Percentiles rank a stretch among this genome's conserved stretches.
Conservation (phyloP, 2,113 vertebrate species). For the Dromaius novaehollandiae region DNA sequence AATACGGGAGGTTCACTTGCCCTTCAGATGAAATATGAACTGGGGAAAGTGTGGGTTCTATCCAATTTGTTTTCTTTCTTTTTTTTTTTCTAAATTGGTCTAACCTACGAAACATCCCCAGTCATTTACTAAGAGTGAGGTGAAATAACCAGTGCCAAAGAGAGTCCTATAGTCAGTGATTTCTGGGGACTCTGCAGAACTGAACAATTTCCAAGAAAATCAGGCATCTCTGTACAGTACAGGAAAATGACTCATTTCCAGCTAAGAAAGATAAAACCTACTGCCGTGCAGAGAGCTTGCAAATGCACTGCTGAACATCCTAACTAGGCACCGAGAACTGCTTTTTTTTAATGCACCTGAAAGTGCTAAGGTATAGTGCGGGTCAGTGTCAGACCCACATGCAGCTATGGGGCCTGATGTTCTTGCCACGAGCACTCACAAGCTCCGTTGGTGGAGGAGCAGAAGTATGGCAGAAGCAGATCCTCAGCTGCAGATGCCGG, state of each 20-base stretch:
- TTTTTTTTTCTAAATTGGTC: background rate
- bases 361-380: background rate
- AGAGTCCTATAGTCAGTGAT: background rate
- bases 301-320: conserved; percentile 12
- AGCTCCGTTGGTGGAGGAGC: background rate
- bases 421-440: background rate
- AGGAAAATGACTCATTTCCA: conserved; percentile 58
- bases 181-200: conserved; percentile 28
- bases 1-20: background rate
- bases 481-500: background rate
- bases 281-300: conserved; percentile 12
- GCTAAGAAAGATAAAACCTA: background rate
- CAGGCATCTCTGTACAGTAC: conserved; percentile 16
- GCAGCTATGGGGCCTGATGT: background rate
- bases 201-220: conserved; percentile 33
- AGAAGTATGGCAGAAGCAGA: background rate
- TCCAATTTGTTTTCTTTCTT: background rate
- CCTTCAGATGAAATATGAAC: background rate
- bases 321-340: background rate
- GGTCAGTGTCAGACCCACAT: fast-evolving
- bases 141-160: background rate
- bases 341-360: background rate
- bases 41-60: background rate
- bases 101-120: background rate
- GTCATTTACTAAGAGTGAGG: background rate